phyloP scores from a whole-genome alignment of 2,113 vertebrate species.

The Nannobrachium achirus region DNA sequence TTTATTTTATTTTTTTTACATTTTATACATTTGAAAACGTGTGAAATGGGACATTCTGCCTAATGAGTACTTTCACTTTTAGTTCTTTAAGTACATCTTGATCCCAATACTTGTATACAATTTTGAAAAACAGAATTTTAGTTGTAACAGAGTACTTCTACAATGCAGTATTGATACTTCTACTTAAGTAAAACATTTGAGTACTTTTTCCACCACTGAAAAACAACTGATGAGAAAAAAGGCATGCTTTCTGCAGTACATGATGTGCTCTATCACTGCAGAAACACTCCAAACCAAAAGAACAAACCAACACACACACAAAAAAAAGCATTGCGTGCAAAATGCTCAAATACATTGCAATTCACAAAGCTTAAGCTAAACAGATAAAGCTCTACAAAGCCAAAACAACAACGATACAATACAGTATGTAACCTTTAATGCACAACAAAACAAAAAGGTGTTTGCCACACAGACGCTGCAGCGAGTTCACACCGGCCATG shows the following conservation, averaged over 20 bases:
- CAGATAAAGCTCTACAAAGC: conserved; percentile 46
- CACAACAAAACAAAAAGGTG: conserved; percentile 23
- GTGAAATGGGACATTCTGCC: too few species aligned
- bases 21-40: too few species aligned
- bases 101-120: too few species aligned
- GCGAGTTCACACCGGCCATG: conserved; percentile 37
- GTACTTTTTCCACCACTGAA: conserved; percentile 10
- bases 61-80: too few species aligned
- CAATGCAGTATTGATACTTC: too few species aligned
- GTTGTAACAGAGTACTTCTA: too few species aligned
- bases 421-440: conserved; percentile 10
- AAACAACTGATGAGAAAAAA: conserved; percentile 45
- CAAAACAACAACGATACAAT: conserved; percentile 13
- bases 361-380: conserved; percentile 47
- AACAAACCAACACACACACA: conserved; percentile 46
- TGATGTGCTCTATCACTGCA: conserved; percentile 21
- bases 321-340: conserved; percentile 73
- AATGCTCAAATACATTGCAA: conserved; percentile 66
- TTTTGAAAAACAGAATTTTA: too few species aligned
- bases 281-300: conserved; percentile 37
- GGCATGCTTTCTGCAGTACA: conserved; percentile 51
- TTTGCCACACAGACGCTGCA: conserved; percentile 34
- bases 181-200: too few species aligned
- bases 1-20: too few species aligned
- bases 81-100: too few species aligned